A percentile compares a stretch with the other conserved stretches of the same genome.
Evolutionary conservation across 2,797 vertebrate genomes (phyloP).

Genomic region (Echeneis naucrates): DNA sequence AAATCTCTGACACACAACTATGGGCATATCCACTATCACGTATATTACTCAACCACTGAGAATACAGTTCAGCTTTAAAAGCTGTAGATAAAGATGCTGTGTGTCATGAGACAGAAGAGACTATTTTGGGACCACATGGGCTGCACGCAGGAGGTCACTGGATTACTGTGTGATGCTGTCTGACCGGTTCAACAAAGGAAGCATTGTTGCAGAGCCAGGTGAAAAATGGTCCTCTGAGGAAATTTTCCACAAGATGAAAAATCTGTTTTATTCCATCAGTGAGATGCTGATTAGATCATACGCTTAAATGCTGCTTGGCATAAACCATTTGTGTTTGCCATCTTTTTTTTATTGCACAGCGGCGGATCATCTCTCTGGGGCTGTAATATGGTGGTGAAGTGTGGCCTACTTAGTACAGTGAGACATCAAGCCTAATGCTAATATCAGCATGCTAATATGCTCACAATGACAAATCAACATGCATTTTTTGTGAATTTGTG

Average conservation of each 20-base stretch:
- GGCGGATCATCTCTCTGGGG: no score
- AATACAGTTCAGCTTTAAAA: not conserved
- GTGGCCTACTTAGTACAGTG: not conserved
- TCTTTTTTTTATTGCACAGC: no score
- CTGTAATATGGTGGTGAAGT: not conserved
- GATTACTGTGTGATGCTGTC: slow-evolving; percentile 33
- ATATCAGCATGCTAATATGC: not conserved
- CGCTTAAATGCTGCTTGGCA: no score
- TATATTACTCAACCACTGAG: not conserved
- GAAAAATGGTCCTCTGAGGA: slow-evolving; percentile 29
- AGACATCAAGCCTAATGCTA: not conserved
- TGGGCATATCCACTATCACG: not conserved
- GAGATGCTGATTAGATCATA: not conserved
- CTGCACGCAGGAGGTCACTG: slow-evolving; percentile 15
- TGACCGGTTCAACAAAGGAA: slow-evolving; percentile 34
- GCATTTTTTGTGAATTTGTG: no score
- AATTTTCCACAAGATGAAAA: slow-evolving; percentile 1
- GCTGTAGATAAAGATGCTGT: not conserved
- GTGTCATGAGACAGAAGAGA: slow-evolving; percentile 44
- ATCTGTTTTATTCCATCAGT: slow-evolving; percentile 15
- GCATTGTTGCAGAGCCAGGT: slow-evolving; percentile 39
- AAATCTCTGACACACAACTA: slow-evolving; percentile 2
- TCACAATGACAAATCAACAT: not conserved
- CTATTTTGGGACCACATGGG: slow-evolving; percentile 22
- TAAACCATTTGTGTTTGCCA: no score